Base-by-base conservation (phyloP, 2,113 vertebrate genomes). In the Odontesthes bonariensis region DNA sequence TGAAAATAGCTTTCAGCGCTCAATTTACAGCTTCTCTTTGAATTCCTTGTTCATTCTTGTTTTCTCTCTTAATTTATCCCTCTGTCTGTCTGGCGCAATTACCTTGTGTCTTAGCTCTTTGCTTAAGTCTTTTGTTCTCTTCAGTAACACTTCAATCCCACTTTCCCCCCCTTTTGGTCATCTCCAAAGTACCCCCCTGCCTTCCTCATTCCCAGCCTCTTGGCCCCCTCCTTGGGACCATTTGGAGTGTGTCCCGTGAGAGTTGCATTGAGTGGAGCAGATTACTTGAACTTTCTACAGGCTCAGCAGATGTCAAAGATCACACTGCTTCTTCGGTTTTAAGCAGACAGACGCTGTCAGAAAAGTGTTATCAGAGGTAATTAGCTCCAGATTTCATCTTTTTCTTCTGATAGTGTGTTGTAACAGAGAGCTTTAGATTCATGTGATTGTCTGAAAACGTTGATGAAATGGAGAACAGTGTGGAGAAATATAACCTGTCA, bases 401-500 rank as follows among this genome's bases (percentile, higher is more conserved):
- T 51, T n/a, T 73, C 23, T 31, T 64, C 71, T 69, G 56, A 44
- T 13, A 59, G 17, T 27, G 56, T 56, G 57, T 47, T 51, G 22
- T 20, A 20, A 56, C 9, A 46, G 53, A 77, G 35, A 14, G 35
- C 61, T 1, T 70, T 4, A 6, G 49, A 20, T 49, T 64, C 33
- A 46, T 42, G 46, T 40, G 22, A 27, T 42, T 23, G 67, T 38
- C 8, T 67, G 63, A 38, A 64, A 40, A 42, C 5, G n/a, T 27
- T 31, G 73, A 73, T 64, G 47, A 58, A 74, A 44, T 8, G 0
- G 66, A 71, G 31, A 59, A 64, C 27, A 17, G 52, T 51, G 35
- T n/a, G 42, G 42, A 2, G 38, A 62, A 66, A 70, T 81, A 65
- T 63, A 68, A 74, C 60, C 75, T 75, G 71, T 85, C 84, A 84